phyloP scores from a whole-genome alignment of 2,797 vertebrate species.

The Onychomys leucogaster region DNA sequence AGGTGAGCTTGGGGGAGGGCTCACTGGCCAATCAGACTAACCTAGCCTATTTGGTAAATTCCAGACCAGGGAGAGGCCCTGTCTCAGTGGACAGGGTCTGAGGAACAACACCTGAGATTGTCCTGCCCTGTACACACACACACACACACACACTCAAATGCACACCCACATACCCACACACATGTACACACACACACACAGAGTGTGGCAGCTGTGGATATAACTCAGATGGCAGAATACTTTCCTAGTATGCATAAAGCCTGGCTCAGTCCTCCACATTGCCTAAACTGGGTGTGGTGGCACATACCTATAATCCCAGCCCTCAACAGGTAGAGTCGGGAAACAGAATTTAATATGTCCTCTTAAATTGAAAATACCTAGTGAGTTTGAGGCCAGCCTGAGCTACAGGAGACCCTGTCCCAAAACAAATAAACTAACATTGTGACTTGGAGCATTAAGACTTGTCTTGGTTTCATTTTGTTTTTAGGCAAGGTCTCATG shows the following conservation, averaged over 20 bases:
- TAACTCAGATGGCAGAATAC: not conserved
- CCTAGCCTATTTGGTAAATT: not conserved
- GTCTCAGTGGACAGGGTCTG: not conserved
- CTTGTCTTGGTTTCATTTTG: not conserved
- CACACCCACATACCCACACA: not conserved
- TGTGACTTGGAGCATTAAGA: not conserved
- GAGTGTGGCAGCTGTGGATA: not conserved
- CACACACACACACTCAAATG: too few species aligned
- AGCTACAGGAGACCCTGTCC: not conserved
- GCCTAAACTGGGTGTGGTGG: not conserved
- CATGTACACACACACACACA: not conserved
- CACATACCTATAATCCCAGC: not conserved
- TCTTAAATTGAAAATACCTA: not conserved
- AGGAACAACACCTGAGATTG: not conserved
- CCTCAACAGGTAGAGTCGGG: not conserved
- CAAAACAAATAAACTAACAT: not conserved
- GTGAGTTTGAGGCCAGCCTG: not conserved
- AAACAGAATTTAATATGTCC: not conserved
- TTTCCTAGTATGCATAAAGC: not conserved
- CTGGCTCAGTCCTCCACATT: not conserved
- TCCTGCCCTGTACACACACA: accelerated
- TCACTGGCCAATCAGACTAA: not conserved
- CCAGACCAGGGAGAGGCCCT: not conserved
- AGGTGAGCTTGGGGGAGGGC: not conserved
- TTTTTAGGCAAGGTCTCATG: not conserved